Conservation (phyloP, 2,113 vertebrate species). For the Oostethus manadensis region DNA sequence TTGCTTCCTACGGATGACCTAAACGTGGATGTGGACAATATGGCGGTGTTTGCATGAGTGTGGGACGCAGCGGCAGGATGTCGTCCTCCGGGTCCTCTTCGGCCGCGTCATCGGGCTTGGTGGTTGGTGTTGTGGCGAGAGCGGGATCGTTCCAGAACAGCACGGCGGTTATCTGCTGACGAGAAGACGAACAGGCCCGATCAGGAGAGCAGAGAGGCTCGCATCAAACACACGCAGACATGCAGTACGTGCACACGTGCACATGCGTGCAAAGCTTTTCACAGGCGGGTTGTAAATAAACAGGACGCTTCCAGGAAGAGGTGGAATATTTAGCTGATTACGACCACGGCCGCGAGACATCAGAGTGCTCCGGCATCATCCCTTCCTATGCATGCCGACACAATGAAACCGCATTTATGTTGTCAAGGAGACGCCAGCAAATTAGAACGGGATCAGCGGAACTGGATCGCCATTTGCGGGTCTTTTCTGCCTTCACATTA, state of each 20-base stretch:
- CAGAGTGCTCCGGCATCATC: not conserved
- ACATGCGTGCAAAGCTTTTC: constrained; percentile 1
- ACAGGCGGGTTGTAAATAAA: constrained; percentile 9
- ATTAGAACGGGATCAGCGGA: not conserved
- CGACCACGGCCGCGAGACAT: not conserved
- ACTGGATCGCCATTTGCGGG: no score
- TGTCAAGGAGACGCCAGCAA: not conserved
- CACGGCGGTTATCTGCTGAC: constrained; percentile 84
- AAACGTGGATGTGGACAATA: not conserved
- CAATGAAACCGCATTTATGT: not conserved
- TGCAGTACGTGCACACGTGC: not conserved
- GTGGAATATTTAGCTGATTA: not conserved
- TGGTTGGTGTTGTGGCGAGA: constrained; percentile 87
- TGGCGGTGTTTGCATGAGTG: constrained; percentile 8
- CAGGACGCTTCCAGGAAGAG: constrained; percentile 48
- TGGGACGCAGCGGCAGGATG: constrained; percentile 31
- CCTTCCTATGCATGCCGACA: not conserved
- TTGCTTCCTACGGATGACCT: not conserved
- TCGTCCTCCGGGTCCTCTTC: constrained; percentile 65
- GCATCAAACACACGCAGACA: not conserved
- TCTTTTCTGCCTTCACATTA: no score
- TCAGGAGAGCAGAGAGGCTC: not conserved
- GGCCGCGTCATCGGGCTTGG: constrained; percentile 78
- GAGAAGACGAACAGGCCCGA: constrained; percentile 4
- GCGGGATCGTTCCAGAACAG: constrained; percentile 91